A percentile compares a stretch with the other conserved stretches of the same genome.
These are phyloP conservation scores for Bombus fervidus DNA, from an alignment of 1,140 invertebrate genomes.

Conservation along the genomic window DNA sequence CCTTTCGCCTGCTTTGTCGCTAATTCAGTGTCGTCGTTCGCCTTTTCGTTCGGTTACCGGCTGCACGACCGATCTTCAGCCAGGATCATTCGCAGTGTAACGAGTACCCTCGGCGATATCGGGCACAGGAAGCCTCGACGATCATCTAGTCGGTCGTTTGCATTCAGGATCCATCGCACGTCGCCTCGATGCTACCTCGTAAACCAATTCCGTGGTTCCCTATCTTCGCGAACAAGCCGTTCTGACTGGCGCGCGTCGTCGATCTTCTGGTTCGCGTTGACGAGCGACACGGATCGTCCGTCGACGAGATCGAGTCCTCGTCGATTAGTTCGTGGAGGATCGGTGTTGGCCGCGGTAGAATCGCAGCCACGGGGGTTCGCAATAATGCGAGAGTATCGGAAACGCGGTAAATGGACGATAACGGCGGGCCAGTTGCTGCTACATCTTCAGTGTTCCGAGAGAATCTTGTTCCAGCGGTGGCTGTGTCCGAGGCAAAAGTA, in stretches of 20 bases:
- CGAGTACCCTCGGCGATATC: too few species aligned
- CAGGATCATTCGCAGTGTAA: too few species aligned
- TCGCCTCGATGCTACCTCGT: constrained; percentile 55
- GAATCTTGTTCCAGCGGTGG: constrained; percentile 17
- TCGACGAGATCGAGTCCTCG: neutral
- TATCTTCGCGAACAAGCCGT: constrained; percentile 58
- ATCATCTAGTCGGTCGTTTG: too few species aligned
- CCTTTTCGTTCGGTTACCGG: too few species aligned
- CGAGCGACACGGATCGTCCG: constrained; percentile 1
- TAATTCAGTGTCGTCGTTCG: neutral
- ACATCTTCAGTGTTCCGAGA: constrained; percentile 28
- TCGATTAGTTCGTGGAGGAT: too few species aligned
- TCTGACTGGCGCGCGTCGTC: constrained; percentile 33
- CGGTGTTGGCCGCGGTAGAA: too few species aligned
- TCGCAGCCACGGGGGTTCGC: constrained; percentile 3
- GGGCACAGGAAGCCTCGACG: too few species aligned
- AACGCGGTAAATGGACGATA: constrained; percentile 57
- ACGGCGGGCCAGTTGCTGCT: constrained; percentile 49
- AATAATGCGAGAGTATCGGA: constrained; percentile 69
- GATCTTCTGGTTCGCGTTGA: too few species aligned
- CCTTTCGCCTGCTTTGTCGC: constrained; percentile 28
- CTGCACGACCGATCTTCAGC: too few species aligned
- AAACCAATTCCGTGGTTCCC: constrained; percentile 59
- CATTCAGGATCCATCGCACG: constrained; percentile 5
- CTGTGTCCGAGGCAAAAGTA: constrained; percentile 39